Percentiles rank a stretch among this genome's conserved stretches.
Evolutionary conservation across 1,140 invertebrate species (phyloP).

Genomic region (Chrysopa pallens): DNA sequence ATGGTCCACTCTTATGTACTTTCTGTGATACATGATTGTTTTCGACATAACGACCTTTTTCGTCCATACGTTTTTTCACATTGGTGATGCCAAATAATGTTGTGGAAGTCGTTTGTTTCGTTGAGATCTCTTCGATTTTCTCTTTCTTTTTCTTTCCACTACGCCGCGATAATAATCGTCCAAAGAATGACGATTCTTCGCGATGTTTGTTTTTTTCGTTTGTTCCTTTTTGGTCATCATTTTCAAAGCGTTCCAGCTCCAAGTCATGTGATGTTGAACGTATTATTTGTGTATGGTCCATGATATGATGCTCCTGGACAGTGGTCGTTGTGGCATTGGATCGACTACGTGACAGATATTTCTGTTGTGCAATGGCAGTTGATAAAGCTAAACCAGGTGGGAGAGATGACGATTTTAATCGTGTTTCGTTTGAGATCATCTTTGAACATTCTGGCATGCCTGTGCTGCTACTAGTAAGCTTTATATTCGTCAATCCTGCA

Average conservation of each 20-base stretch:
- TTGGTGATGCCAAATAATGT: slow-evolving; percentile 5
- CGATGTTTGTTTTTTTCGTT: slow-evolving; percentile 20
- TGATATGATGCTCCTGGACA: slow-evolving; percentile 10
- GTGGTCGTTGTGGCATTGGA: slow-evolving; percentile 21
- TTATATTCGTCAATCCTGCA: slow-evolving; percentile 6
- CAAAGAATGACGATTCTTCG: slow-evolving; percentile 42
- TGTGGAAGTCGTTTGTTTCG: slow-evolving; percentile 14
- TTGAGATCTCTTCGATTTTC: slow-evolving; percentile 26
- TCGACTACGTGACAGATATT: slow-evolving; percentile 26
- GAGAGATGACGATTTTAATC: slow-evolving; percentile 44
- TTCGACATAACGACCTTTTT: slow-evolving; percentile 13
- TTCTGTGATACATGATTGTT: slow-evolving; percentile 6
- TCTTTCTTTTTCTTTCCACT: slow-evolving; percentile 44
- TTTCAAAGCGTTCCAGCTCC: slow-evolving; percentile 20
- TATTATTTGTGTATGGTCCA: neutral
- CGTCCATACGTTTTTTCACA: slow-evolving; percentile 9
- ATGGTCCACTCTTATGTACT: slow-evolving; percentile 22
- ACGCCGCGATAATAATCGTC: slow-evolving; percentile 38
- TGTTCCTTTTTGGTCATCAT: slow-evolving; percentile 28
- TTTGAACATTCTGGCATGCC: neutral
- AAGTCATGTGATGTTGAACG: slow-evolving; percentile 13
- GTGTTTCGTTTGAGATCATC: slow-evolving; percentile 26
- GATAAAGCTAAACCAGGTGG: slow-evolving; percentile 38
- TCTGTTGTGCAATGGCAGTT: slow-evolving; percentile 22
- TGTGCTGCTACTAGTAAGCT: slow-evolving; percentile 5